phyloP scores from a whole-genome alignment of 2,888 invertebrate species.

The Micoletzkya japonica region DNA sequence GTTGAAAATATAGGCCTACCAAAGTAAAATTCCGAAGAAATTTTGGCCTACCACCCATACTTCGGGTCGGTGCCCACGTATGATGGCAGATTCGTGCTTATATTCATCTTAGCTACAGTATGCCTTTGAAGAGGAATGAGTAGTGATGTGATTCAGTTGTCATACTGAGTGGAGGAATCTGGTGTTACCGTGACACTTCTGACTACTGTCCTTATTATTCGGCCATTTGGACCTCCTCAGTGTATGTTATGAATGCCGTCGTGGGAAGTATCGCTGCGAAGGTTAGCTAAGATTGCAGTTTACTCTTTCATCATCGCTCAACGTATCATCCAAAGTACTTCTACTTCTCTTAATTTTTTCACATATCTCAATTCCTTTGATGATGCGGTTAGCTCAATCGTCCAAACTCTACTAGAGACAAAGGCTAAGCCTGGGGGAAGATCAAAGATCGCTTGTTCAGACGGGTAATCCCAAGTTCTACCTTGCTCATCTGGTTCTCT shows the following conservation, averaged over 20 bases:
- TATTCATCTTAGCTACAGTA: background rate
- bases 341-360: background rate
- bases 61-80: too few species aligned
- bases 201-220: slow-evolving; percentile 63
- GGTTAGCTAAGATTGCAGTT: slow-evolving; percentile 10
- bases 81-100: too few species aligned
- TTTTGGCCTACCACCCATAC: too few species aligned
- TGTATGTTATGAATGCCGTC: slow-evolving; percentile 51
- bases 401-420: too few species aligned
- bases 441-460: slow-evolving; percentile 1
- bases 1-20: too few species aligned
- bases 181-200: slow-evolving; percentile 58
- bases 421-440: too few species aligned
- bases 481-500: slow-evolving; percentile 59
- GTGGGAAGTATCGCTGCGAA: slow-evolving; percentile 32
- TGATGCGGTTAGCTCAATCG: too few species aligned
- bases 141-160: slow-evolving; percentile 40
- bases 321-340: background rate
- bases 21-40: too few species aligned
- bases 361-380: background rate
- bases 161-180: slow-evolving; percentile 56
- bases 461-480: slow-evolving; percentile 45
- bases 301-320: background rate
- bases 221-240: slow-evolving; percentile 58
- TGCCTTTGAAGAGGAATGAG: background rate